Evolutionary conservation across 1,140 invertebrate genomes (phyloP).

Genomic region (Drosophila persimilis): DNA sequence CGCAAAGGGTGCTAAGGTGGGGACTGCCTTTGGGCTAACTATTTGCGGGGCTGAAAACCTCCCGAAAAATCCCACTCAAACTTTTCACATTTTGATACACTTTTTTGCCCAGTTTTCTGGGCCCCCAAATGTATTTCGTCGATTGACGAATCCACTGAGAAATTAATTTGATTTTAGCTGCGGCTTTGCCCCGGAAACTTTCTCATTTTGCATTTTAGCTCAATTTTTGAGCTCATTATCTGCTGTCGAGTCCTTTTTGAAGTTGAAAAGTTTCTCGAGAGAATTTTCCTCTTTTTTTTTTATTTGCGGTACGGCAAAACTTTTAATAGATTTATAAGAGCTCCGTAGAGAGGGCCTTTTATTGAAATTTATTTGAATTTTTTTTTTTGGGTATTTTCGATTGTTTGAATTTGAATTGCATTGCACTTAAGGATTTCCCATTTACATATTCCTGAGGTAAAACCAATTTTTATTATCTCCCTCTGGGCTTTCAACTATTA

Average conservation of each 20-base stretch:
- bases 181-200: slow-evolving; percentile 26
- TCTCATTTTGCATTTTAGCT: slow-evolving; percentile 27
- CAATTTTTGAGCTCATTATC: slow-evolving; percentile 53
- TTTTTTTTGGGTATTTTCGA: not conserved
- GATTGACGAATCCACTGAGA: slow-evolving; percentile 32
- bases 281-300: not conserved
- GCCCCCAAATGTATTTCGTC: slow-evolving; percentile 39
- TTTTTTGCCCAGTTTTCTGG: slow-evolving; percentile 16
- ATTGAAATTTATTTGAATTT: not conserved
- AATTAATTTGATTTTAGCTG: slow-evolving; percentile 43
- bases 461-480: not conserved
- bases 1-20: not conserved
- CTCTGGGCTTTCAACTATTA: slow-evolving; percentile 26
- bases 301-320: slow-evolving; percentile 23
- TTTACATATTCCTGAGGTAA: slow-evolving; percentile 5
- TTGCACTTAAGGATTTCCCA: slow-evolving; percentile 1
- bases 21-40: not conserved
- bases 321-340: slow-evolving; percentile 44
- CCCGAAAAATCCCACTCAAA: not conserved
- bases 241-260: slow-evolving; percentile 41
- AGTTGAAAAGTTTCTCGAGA: slow-evolving; percentile 26
- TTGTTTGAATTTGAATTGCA: not conserved
- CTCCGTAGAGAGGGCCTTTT: slow-evolving; percentile 10
- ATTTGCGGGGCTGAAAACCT: not conserved
- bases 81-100: slow-evolving; percentile 34